Evolutionary conservation across 2,888 invertebrate species (phyloP).

Genomic region (Macaria liturata): DNA sequence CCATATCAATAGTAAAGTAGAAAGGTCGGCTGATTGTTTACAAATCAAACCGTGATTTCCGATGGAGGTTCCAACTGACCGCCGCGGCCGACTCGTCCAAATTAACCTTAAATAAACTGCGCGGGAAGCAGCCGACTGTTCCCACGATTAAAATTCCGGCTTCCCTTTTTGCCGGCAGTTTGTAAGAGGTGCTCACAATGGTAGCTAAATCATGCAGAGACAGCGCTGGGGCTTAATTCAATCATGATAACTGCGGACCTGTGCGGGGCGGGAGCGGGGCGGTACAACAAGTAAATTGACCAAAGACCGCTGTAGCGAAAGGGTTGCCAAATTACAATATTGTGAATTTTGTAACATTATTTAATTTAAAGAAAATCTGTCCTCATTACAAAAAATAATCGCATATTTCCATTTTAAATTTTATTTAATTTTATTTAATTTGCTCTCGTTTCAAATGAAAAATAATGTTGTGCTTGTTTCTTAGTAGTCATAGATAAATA

Average conservation of each 20-base stretch:
- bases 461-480: too few relatives aligned
- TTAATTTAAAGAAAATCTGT: too few relatives aligned
- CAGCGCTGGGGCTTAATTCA: slow-evolving; percentile 75
- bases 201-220: slow-evolving; percentile 61
- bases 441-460: too few relatives aligned
- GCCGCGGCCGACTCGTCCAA: slow-evolving; percentile 59
- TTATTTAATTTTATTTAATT: too few relatives aligned
- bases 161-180: slow-evolving; percentile 65
- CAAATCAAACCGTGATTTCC: slow-evolving; percentile 41
- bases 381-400: too few relatives aligned
- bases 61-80: slow-evolving; percentile 53
- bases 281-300: slow-evolving; percentile 80
- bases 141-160: slow-evolving; percentile 55
- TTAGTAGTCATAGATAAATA: too few relatives aligned
- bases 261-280: slow-evolving; percentile 47
- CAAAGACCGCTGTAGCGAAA: slow-evolving; percentile 67
- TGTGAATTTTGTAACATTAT: too few relatives aligned
- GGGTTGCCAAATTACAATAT: not conserved
- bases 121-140: slow-evolving; percentile 46
- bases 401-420: too few relatives aligned
- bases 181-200: slow-evolving; percentile 36
- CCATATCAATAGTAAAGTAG: slow-evolving; percentile 28
- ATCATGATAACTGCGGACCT: slow-evolving; percentile 80
- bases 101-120: slow-evolving; percentile 77
- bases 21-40: slow-evolving; percentile 40